These are phyloP conservation scores for Mythimna ferrago DNA, from an alignment of 2,888 invertebrate species.

Conservation along the genomic window DNA sequence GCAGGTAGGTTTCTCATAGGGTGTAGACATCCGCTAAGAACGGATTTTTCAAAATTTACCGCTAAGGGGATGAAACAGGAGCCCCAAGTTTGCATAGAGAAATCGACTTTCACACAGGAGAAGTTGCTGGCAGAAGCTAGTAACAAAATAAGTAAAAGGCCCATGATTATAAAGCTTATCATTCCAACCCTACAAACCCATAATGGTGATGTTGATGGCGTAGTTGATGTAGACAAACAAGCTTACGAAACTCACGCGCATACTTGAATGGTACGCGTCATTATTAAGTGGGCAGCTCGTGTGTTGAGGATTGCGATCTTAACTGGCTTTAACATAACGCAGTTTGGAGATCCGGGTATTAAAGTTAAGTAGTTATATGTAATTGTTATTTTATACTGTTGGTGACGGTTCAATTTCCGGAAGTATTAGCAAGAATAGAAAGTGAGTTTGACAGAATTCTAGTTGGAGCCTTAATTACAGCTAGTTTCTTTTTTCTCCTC, in stretches of 20 bases:
- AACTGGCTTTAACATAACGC: slow-evolving; percentile 12
- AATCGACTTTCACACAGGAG: too few relatives aligned
- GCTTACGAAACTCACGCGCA: slow-evolving; percentile 61
- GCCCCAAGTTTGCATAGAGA: too few relatives aligned
- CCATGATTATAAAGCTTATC: not conserved
- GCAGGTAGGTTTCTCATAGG: too few relatives aligned
- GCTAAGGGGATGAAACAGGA: too few relatives aligned
- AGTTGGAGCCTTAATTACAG: not conserved
- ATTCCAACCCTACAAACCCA: slow-evolving; percentile 38
- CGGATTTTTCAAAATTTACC: too few relatives aligned
- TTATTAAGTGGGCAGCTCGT: slow-evolving; percentile 58
- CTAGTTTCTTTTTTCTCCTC: too few relatives aligned
- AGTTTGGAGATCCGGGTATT: slow-evolving; percentile 42
- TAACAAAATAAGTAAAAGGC: not conserved
- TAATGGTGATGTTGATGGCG: slow-evolving; percentile 43
- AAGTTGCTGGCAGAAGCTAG: too few relatives aligned
- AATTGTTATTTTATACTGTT: not conserved
- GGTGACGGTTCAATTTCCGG: slow-evolving; percentile 3
- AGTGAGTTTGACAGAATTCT: not conserved
- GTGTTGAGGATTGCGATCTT: slow-evolving; percentile 42
- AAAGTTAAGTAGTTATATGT: not conserved
- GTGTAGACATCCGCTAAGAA: too few relatives aligned
- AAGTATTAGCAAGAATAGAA: slow-evolving; percentile 11
- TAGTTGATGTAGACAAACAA: slow-evolving; percentile 57
- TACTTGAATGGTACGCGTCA: slow-evolving; percentile 56